Evolutionary conservation across 2,113 vertebrate genomes (phyloP).

Genomic region (Hirundichthys speculiger): DNA sequence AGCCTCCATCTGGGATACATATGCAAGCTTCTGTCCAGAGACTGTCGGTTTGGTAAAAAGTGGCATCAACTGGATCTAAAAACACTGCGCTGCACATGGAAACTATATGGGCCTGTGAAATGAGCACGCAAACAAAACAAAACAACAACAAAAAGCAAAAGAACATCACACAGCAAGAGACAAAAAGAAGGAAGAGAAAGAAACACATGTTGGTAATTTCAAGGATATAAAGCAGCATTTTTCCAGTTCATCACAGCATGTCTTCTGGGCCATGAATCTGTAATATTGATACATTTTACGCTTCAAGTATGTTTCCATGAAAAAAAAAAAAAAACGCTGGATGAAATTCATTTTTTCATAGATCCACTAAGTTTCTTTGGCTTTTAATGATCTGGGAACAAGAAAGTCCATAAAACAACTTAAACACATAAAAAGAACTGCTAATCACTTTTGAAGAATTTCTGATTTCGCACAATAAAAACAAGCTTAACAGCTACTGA

Average conservation of each 20-base stretch:
- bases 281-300: conserved; percentile 3
- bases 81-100: not conserved
- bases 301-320: not conserved
- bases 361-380: conserved; percentile 14
- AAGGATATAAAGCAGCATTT: conserved; percentile 2
- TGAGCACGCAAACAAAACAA: conserved; percentile 14
- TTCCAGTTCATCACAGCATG: no score
- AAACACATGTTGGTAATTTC: conserved; percentile 5
- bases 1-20: conserved; percentile 58
- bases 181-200: conserved; percentile 3
- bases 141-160: not conserved
- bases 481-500: not conserved
- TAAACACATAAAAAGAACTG: conserved; percentile 31
- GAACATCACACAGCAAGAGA: not conserved
- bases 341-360: conserved; percentile 19
- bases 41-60: conserved; percentile 35
- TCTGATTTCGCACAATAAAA: conserved; percentile 23
- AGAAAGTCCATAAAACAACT: conserved; percentile 50
- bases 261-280: not conserved
- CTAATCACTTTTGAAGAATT: conserved; percentile 20
- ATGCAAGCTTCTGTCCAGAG: conserved; percentile 47
- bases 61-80: conserved; percentile 45
- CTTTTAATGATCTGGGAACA: conserved; percentile 27
- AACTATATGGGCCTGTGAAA: conserved; percentile 10
- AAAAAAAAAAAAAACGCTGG: not conserved